Percentiles rank a stretch among this genome's conserved stretches.
Conservation (phyloP, 2,113 vertebrate species). For the Thamnophis sirtalis region DNA sequence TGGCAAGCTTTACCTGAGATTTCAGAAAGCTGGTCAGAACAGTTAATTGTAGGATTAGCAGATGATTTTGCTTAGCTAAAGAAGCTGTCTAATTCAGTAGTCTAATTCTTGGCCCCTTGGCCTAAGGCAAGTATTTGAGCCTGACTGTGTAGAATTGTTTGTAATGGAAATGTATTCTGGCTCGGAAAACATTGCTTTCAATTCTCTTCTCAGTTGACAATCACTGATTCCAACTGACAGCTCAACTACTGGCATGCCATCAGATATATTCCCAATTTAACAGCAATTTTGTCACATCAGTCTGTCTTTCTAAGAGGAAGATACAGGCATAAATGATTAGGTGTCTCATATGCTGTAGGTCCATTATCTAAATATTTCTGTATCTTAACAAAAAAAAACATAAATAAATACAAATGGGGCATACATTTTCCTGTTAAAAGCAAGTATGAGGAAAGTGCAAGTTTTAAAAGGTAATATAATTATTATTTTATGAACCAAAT, state of each 20-base stretch:
- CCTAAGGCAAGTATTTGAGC: neutral
- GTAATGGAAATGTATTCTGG: neutral
- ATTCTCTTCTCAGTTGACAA: conserved; percentile 6
- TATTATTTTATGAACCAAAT: neutral
- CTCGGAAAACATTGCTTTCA: conserved; percentile 5
- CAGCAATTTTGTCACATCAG: neutral
- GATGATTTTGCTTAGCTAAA: neutral
- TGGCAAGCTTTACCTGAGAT: neutral
- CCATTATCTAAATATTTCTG: conserved; percentile 23
- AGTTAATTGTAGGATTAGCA: neutral
- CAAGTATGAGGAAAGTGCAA: neutral
- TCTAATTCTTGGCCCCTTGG: neutral
- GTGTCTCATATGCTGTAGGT: neutral
- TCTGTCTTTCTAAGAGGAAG: neutral
- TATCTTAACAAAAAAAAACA: conserved; percentile 4
- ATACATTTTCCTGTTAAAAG: conserved; percentile 16
- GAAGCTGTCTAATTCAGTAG: neutral
- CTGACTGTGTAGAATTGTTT: neutral
- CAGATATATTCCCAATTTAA: conserved; percentile 4
- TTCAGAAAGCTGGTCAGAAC: neutral
- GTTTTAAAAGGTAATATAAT: neutral
- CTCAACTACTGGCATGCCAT: neutral
- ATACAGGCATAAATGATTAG: neutral
- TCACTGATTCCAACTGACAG: neutral
- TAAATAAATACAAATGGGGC: neutral